Evolutionary conservation across 2,888 invertebrate species (phyloP), one percentile per base, ranked within the genome.

Genomic region (Andricus quercusramuli): DNA sequence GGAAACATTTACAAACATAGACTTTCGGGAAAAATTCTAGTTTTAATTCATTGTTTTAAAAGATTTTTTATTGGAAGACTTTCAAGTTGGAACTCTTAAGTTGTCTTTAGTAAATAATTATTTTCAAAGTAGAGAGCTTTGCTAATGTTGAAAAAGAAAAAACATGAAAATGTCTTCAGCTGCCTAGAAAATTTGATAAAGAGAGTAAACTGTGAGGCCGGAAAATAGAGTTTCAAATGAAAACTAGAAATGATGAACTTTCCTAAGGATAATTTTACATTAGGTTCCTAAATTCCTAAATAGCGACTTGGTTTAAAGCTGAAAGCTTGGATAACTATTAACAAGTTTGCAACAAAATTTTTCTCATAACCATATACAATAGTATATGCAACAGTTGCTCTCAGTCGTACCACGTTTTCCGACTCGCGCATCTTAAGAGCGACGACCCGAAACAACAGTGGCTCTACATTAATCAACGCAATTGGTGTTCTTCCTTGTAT

Each of bases 401-500:
- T 92, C 91, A 91, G 91, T 92, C 91, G 84, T 90, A 88, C 90
- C 91, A 90, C 83, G 88, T 84, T 88, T 85, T 85, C 82, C 85
- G 84, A 83, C 81, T 85, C 85, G 83, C 81, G 83, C 85, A 79
- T 80, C 81, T n/a, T 80, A 37, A 80, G 83, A 80, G 84, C 87
- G 80, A 82, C 79, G 82, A 85, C 83, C 79, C 85, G 86, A 85
- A 84, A 86, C 86, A 80, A 86, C 86, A 51, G 82, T 87, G 84
- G 84, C 81, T 84, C 83, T 84, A 85, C 85, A 85, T 89, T 91
- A 91, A 90, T 92, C 91, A 91, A 91, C 90, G 90, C 91, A 89
- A 92, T 92, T 93, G 92, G 92, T 93, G 92, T 92, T 92, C 90
- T 87, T 90, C 92, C 92, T 92, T 92, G 90, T 90, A 84, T 90